phyloP scores from a whole-genome alignment of 1,140 invertebrate genomes.

The Periplaneta americana region DNA sequence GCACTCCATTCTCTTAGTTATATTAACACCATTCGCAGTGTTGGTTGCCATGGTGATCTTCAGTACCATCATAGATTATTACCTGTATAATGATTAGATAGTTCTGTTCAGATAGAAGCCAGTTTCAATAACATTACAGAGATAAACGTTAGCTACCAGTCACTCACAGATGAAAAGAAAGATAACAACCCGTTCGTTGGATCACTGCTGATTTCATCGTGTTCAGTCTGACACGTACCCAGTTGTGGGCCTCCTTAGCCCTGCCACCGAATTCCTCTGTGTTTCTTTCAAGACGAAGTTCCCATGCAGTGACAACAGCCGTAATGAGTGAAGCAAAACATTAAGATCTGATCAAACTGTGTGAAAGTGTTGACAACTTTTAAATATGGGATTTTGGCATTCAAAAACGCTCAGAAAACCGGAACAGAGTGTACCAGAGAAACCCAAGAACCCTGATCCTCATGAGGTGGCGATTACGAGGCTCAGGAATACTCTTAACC shows the following conservation, averaged over 20 bases:
- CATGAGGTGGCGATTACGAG: conserved; percentile 41
- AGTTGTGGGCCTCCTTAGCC: no score
- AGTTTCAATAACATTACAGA: no score
- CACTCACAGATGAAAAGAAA: no score
- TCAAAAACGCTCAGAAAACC: not conserved
- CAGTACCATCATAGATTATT: not conserved
- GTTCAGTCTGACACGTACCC: not conserved
- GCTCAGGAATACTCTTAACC: conserved; percentile 52
- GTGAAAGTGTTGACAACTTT: not conserved
- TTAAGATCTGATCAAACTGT: not conserved
- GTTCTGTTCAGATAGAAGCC: not conserved
- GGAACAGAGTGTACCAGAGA: not conserved
- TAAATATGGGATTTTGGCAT: not conserved
- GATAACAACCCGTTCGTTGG: not conserved
- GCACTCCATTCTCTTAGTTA: no score
- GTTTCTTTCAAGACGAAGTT: not conserved
- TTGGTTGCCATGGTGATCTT: not conserved
- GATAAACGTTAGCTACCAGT: not conserved
- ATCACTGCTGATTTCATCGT: no score
- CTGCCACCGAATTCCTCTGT: not conserved
- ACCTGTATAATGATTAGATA: not conserved
- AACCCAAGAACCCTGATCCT: conserved; percentile 24
- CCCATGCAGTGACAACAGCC: not conserved
- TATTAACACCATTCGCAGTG: not conserved
- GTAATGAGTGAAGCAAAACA: not conserved